Base-by-base conservation (phyloP, 2,113 vertebrate genomes). In the Triplophysa siluroides region DNA sequence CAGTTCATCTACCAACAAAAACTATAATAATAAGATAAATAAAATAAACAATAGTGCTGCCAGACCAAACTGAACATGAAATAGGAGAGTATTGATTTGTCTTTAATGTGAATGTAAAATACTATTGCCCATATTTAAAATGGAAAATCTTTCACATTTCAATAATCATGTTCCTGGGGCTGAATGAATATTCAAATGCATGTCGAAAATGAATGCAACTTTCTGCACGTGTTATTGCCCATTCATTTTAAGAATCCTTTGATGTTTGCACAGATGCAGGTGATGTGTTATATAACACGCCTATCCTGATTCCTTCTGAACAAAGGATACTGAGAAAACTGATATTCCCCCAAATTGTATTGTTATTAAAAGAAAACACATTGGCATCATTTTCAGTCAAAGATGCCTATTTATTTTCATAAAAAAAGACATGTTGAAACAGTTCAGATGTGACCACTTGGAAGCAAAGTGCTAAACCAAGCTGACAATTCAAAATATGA, bases 371-470 rank as follows among this genome's bases (percentile, higher is more conserved):
- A 64, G n/a, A 1, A n/a, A 78, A 19, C 26, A n/a, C 47, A 60
- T 18, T 3, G 19, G 16, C 54, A 16, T 14, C 23, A 9, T 76
- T 78, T 78, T 89, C 90, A 92, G 90, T 90, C 90, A 92, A 92
- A 88, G 88, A 90, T 92, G 91, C 89, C 87, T 92, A 91, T 93
- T 93, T 93, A 90, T 92, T 93, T 92, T 91, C 88, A 85, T 86
- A 66, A 85, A 88, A 91, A 90, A 92, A 91, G 89, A 90, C 87
- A 93, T 89, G 85, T 91, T 86, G 85, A 91, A 92, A 93, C 84
- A 86, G 89, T 92, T 93, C 87, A 92, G 91, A 93, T 91, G 90
- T 91, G 86, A 93, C 81, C 85, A 90, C 90, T 90, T 92, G 91
- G 86, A 88, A 92, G 92, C 93, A 89, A 93, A 92, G 83, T 92